phyloP scores from a whole-genome alignment of 2,888 invertebrate species.

The Epinotia demarniana region DNA sequence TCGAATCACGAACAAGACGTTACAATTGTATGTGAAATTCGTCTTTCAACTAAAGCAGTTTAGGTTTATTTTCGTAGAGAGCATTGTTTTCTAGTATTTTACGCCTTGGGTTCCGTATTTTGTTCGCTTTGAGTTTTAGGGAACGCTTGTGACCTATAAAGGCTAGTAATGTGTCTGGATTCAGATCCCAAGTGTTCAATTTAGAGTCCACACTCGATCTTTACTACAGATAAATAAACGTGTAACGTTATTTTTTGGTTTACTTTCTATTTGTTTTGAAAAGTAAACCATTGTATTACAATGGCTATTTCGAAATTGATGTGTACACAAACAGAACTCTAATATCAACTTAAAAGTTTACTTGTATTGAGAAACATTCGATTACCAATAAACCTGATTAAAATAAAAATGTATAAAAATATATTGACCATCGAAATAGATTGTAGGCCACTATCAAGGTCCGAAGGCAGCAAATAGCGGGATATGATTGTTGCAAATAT shows the following conservation, averaged over 20 bases:
- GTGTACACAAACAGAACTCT: too few species aligned
- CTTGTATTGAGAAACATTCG: too few species aligned
- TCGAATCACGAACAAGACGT: neutral
- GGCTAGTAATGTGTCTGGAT: conserved; percentile 4
- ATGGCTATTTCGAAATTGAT: too few species aligned
- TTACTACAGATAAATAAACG: neutral
- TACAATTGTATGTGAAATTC: neutral
- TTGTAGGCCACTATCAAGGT: too few species aligned
- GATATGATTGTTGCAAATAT: too few species aligned
- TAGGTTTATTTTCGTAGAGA: neutral
- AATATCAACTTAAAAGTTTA: too few species aligned
- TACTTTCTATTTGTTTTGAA: too few species aligned
- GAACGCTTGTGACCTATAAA: conserved; percentile 7
- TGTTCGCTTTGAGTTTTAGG: neutral
- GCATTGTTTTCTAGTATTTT: neutral
- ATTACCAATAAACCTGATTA: too few species aligned
- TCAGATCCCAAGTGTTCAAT: conserved; percentile 1
- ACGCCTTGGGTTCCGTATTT: neutral
- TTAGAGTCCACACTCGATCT: neutral
- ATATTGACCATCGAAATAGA: too few species aligned
- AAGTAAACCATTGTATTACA: too few species aligned
- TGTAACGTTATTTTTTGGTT: neutral
- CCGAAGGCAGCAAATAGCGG: too few species aligned
- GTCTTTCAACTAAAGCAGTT: neutral
- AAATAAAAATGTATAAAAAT: too few species aligned